Evolutionary conservation across 2,113 vertebrate genomes (phyloP).

Genomic region (Silurus meridionalis): DNA sequence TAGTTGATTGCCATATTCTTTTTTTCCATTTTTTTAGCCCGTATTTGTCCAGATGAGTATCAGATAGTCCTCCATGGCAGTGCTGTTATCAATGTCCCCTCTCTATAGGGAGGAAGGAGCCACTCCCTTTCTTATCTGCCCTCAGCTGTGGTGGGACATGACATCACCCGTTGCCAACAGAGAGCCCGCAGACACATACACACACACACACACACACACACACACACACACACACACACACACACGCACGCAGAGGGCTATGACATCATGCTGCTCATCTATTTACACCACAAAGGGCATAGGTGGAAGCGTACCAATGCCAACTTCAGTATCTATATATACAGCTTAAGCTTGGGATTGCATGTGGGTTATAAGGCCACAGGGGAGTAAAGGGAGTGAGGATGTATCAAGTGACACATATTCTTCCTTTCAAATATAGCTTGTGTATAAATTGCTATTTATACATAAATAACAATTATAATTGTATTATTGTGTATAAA

Average conservation of each 20-base stretch:
- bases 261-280: slow-evolving; percentile 42
- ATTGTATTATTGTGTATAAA: neutral
- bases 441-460: neutral
- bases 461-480: too few species aligned
- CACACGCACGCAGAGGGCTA: neutral
- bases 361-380: slow-evolving; percentile 11
- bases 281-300: slow-evolving; percentile 33
- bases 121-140: slow-evolving; percentile 64
- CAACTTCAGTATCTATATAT: slow-evolving; percentile 37
- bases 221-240: too few species aligned
- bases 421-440: slow-evolving; percentile 18
- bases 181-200: neutral
- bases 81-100: slow-evolving; percentile 36
- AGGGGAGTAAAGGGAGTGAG: neutral
- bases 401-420: slow-evolving; percentile 15
- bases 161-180: slow-evolving; percentile 56
- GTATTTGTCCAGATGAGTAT: neutral
- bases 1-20: neutral
- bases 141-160: slow-evolving; percentile 61
- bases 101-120: slow-evolving; percentile 36
- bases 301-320: slow-evolving; percentile 35
- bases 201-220: neutral
- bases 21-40: neutral
- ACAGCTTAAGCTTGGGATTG: slow-evolving; percentile 4
- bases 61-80: slow-evolving; percentile 23